These are phyloP conservation scores for Crepidodera aurea DNA, from an alignment of 2,888 invertebrate genomes.

Conservation along the genomic window DNA sequence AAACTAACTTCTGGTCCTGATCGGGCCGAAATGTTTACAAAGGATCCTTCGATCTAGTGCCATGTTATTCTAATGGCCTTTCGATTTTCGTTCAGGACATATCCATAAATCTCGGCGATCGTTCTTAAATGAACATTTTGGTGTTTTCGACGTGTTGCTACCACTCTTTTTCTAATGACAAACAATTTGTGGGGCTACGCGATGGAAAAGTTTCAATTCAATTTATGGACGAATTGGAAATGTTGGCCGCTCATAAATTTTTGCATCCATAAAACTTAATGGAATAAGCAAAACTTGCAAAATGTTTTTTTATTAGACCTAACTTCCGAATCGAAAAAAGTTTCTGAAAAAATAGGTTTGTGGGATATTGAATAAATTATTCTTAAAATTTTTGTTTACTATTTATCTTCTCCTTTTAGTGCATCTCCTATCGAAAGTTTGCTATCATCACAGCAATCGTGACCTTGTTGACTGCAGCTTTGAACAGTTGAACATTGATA, in stretches of 20 bases:
- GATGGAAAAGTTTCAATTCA: not conserved
- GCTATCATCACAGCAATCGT: too few species aligned
- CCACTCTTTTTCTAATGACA: not conserved
- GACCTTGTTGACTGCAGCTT: too few species aligned
- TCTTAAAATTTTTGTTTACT: too few species aligned
- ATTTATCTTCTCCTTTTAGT: too few species aligned
- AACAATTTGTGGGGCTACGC: not conserved
- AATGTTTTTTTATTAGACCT: too few species aligned
- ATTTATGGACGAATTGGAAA: not conserved
- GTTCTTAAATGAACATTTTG: not conserved
- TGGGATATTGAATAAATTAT: too few species aligned
- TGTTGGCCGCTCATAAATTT: not conserved
- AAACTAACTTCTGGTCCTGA: not conserved
- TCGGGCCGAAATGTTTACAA: not conserved
- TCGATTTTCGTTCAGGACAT: not conserved
- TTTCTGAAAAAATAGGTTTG: too few species aligned
- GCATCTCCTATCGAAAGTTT: too few species aligned
- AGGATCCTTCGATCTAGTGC: not conserved
- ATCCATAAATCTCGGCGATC: not conserved
- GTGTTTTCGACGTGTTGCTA: not conserved
- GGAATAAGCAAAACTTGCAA: too few species aligned
- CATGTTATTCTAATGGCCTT: slow-evolving; percentile 1
- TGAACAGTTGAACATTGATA: too few species aligned
- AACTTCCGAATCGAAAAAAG: too few species aligned
- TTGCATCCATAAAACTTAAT: not conserved